Evolutionary conservation across 2,113 vertebrate species (phyloP), one percentile per base, ranked within the genome.

Genomic region (Salvelinus fontinalis): DNA sequence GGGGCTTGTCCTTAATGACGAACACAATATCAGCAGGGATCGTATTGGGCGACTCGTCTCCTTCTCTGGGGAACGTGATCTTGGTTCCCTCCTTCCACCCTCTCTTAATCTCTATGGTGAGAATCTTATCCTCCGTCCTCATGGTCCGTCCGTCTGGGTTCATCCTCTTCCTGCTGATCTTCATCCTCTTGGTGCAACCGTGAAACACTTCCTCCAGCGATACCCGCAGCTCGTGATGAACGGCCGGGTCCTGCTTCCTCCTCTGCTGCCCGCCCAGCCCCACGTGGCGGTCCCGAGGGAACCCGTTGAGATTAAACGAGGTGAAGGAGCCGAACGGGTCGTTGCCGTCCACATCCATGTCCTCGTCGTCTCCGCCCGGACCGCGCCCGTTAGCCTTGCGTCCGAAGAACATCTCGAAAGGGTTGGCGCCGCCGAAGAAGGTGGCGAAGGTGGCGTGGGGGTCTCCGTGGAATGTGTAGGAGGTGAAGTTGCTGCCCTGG

Each of bases 11-110:
- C 93, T 98, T 99, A 90, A 99, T 98, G 87, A 99, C 92, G 81
- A 99, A 99, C 83, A 99, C 96, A 81, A 99, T 97, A 87, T 99
- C 98, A 60, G 97, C 98, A 71, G 97, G 97, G 85, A 99, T 99
- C 79, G 95, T 96, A 81, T 86, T 95, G 27, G 95, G 93, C 5
- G 95, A 95, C 93, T 99, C 97, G 81, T 99, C 98, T 0, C 97
- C 97, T 91, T 99, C 97, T 60, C 96, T 94, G 0, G 97, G 98
- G 85, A 99, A 99, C 26, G 97, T 99, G 89, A 99, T 99, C 93
- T 99, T 99, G 85, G 97, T 99, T 74, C 98, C 98, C 88, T 99
- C 98, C 81, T 99, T 99, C 98, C 97, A 99, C 0, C 98, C 98
- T 73, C 95, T 95, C 88, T 98, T 98, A 84, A 99, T 99, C 90